phyloP scores from a whole-genome alignment of 2,888 invertebrate species.

The Ganaspis brasiliensis region DNA sequence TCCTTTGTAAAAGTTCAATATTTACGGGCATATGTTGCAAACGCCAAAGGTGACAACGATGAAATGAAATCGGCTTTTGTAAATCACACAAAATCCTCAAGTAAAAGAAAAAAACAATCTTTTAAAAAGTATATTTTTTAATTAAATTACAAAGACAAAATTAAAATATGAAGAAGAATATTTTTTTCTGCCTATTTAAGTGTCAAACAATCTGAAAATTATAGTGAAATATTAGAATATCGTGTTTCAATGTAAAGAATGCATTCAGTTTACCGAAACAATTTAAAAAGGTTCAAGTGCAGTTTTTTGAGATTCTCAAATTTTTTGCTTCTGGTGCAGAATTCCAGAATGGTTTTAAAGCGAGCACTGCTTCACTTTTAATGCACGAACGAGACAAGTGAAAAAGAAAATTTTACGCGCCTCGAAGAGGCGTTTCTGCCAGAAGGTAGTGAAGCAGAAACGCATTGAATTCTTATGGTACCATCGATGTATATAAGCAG shows the following conservation, averaged over 20 bases:
- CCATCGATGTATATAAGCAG: constrained; percentile 21
- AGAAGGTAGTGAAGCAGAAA: constrained; percentile 47
- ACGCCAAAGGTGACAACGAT: not conserved
- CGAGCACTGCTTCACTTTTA: constrained; percentile 22
- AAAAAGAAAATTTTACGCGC: constrained; percentile 39
- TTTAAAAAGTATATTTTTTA: too few relatives aligned
- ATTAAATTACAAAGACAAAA: too few relatives aligned
- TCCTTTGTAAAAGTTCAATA: not conserved
- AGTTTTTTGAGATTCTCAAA: not conserved
- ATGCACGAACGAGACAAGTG: constrained; percentile 16
- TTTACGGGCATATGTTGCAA: not conserved
- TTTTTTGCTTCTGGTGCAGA: not conserved
- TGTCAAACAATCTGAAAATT: too few relatives aligned
- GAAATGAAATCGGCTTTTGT: not conserved
- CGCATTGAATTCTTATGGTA: constrained; percentile 60
- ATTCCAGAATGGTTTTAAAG: constrained; percentile 32
- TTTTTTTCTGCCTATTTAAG: too few relatives aligned
- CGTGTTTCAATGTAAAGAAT: too few relatives aligned
- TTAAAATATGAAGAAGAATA: too few relatives aligned
- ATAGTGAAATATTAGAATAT: too few relatives aligned
- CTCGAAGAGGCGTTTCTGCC: constrained; percentile 52
- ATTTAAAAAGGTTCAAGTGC: too few relatives aligned
- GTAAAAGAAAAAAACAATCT: too few relatives aligned
- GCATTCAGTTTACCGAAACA: too few relatives aligned
- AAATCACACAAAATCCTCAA: not conserved